Percentiles rank a stretch among this genome's conserved stretches.
These are phyloP conservation scores for Mechanitis messenoides DNA, from an alignment of 2,888 invertebrate species.

Conservation along the genomic window DNA sequence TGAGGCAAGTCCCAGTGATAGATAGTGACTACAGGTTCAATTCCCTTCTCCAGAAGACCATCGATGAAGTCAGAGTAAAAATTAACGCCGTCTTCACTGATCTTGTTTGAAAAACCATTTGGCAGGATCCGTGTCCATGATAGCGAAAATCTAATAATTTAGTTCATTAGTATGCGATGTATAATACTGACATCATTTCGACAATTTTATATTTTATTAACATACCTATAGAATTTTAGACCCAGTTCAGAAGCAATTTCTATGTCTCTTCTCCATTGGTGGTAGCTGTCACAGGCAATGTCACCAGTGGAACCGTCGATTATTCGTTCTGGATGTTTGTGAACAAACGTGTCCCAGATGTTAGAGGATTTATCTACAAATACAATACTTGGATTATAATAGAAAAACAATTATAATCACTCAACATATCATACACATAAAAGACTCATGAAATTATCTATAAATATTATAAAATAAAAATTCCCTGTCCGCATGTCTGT, in stretches of 20 bases:
- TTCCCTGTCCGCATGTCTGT: too few relatives aligned
- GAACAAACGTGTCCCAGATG: constrained; percentile 68
- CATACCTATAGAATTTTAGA: constrained; percentile 58
- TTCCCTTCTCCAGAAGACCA: constrained; percentile 74
- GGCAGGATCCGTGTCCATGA: constrained; percentile 83
- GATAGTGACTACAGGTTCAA: constrained; percentile 77
- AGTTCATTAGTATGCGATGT: too few relatives aligned
- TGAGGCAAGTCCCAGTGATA: constrained; percentile 79
- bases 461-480: too few relatives aligned
- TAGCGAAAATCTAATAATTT: constrained; percentile 72
- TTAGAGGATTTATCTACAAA: constrained; percentile 71
- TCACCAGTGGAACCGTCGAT: constrained; percentile 68
- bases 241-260: constrained; percentile 51
- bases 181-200: too few relatives aligned
- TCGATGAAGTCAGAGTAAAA: constrained; percentile 84
- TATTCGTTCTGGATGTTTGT: constrained; percentile 31
- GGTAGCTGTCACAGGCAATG: constrained; percentile 75
- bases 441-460: too few relatives aligned
- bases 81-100: constrained; percentile 79
- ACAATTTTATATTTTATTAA: too few relatives aligned
- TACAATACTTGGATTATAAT: neutral
- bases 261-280: constrained; percentile 72
- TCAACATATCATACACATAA: too few relatives aligned
- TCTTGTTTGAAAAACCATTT: constrained; percentile 70
- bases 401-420: too few relatives aligned